Base-by-base conservation (phyloP, 2,113 vertebrate species). In the Oreochromis niloticus region DNA sequence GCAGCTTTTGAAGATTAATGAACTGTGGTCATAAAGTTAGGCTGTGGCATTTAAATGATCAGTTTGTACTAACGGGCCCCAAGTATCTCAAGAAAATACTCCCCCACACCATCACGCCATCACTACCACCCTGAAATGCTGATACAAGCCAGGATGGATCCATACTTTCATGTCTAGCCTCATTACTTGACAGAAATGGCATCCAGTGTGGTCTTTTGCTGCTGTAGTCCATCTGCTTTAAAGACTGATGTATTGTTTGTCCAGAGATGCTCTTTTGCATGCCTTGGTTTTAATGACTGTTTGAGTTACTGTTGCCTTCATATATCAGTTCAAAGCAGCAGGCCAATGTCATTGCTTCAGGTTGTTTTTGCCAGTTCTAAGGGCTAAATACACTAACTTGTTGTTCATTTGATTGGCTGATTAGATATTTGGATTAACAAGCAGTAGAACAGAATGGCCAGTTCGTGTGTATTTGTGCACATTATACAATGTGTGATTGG, bases 321-420 rank as follows among this genome's bases (percentile, higher is more conserved):
- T 48, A 14, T 16, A 48, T 48, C 14, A 48, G 14, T 5, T 48
- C 0, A 63, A 36, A 9, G 30, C 59, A 63, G 0, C 59, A 9
- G 59, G 59, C 3, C 59, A 63, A 2, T 63, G 30, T 63, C 30
- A 10, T 19, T 17, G 9, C 30, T 34, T 63, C 32, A 11, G 32
- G 27, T 17, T 32, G 14, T 61, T 17, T 61, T 61, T 32, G 27
- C 57, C 27, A 61, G 30, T 30, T 61, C 14, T 57, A 0, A 27
- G 27, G 55, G 55, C 55, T 56, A 27, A 56, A 27, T 56, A 27
- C 55, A 56, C 55, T 56, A 56, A 56, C 6, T 56, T 27, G 14
- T 17, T 50, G 7, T 19, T 48, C 48, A 50, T 50, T 17, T 50
- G 48, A 59, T 16, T 59, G 56, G 56, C 56, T 59, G 56, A 59